Base-by-base conservation (phyloP, 2,888 invertebrate genomes). In the Drymonia ruficornis region DNA sequence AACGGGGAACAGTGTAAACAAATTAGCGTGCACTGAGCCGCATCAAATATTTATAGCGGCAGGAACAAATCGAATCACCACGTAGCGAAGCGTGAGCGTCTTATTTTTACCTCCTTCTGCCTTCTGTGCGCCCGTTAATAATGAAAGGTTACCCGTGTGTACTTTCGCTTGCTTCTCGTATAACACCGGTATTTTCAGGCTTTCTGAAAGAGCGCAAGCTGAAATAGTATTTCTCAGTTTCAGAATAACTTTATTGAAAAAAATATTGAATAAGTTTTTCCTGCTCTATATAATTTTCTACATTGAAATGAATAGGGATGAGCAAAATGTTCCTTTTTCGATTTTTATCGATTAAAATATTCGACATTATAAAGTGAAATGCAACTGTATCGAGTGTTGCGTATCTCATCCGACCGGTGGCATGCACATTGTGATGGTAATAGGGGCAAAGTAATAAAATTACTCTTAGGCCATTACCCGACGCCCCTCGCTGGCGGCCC, bases 361-460 rank as follows among this genome's bases (percentile, higher is more conserved):
- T 18, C 28, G 49, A 15, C 18, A 23, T 13, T 15, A 45, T 28
- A n/a, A 45, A 28, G 28, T 28, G 19, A 23, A 19, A 47, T 47
- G 47, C 47, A 61, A 65, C 51, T 58, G 72, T 72, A 71, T 70
- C 65, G 69, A 68, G 66, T 65, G 53, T 53, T 68, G 76, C 82
- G 81, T 84, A 87, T 87, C 87, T 84, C 80, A 84, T 85, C 77
- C 83, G 83, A 76, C 89, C 86, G 86, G 89, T 87, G 83, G 86
- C 84, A 81, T 84, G 85, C 83, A 81, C 89, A 91, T 91, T 91
- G 91, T 91, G 84, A 92, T 91, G 92, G 85, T 91, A 90, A 92
- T 92, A 83, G 91, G 91, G 89, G 89, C 87, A 91, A 86, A 91
- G 91, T 92, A 92, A 91, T 92, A 92, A 92, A 92, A 92, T 92